phyloP scores from a whole-genome alignment of 2,113 vertebrate species.

The Sphaerodactylus townsendi region DNA sequence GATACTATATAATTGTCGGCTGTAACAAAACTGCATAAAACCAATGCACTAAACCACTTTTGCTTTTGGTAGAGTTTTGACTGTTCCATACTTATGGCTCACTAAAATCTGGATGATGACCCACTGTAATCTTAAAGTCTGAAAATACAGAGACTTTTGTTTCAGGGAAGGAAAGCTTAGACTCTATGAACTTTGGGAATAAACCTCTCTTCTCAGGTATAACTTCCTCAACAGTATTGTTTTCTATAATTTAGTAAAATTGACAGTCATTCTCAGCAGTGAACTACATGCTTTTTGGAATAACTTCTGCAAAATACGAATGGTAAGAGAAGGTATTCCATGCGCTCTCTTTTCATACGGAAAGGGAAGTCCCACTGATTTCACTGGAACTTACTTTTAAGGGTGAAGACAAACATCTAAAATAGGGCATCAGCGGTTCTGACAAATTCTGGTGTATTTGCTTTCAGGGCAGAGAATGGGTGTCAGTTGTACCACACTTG shows the following conservation, averaged over 20 bases:
- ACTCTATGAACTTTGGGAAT: neutral
- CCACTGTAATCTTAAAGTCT: neutral
- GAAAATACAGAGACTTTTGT: too few species aligned
- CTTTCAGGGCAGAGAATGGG: neutral
- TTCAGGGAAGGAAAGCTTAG: neutral
- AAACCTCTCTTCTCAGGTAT: neutral
- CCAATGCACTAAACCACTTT: neutral
- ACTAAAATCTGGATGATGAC: neutral
- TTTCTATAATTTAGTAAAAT: too few species aligned
- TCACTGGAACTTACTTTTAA: too few species aligned
- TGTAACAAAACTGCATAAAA: neutral
- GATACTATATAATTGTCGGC: neutral
- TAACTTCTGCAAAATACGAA: too few species aligned
- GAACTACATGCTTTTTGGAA: too few species aligned
- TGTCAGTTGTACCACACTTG: neutral
- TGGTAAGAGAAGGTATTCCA: too few species aligned
- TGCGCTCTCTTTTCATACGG: too few species aligned
- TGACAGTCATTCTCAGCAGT: too few species aligned
- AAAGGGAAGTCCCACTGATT: too few species aligned
- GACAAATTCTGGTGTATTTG: neutral
- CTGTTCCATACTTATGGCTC: neutral
- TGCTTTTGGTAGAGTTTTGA: neutral
- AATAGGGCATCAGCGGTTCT: neutral
- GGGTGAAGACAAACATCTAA: too few species aligned
- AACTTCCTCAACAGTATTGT: too few species aligned